Percentiles rank a stretch among this genome's conserved stretches.
Evolutionary conservation across 1,140 invertebrate species (phyloP).

Genomic region (Arion vulgaris): DNA sequence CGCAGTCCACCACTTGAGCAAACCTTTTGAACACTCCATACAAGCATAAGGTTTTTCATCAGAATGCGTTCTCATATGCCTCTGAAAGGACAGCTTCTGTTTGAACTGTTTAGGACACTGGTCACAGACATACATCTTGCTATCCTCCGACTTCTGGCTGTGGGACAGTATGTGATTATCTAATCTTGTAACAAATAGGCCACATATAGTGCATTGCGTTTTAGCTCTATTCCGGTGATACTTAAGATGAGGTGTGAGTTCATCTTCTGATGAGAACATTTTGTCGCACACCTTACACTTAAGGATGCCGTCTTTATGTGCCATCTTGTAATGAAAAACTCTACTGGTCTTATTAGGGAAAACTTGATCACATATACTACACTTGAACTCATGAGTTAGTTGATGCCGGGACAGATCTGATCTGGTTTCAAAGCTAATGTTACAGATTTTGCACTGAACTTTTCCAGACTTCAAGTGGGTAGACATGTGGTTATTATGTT

Average conservation of each 20-base stretch:
- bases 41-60: slow-evolving; percentile 29
- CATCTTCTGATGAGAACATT: slow-evolving; percentile 9
- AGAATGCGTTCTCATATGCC: slow-evolving; percentile 19
- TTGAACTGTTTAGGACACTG: slow-evolving; percentile 22
- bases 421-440: background rate
- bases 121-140: slow-evolving; percentile 11
- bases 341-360: slow-evolving; percentile 26
- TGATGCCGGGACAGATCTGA: slow-evolving; percentile 17
- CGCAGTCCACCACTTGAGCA: slow-evolving; percentile 64
- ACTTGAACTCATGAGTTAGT: slow-evolving; percentile 24
- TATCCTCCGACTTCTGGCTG: background rate
- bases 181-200: background rate
- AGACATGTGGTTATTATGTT: background rate
- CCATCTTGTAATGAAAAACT: slow-evolving; percentile 9
- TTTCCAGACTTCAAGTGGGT: slow-evolving; percentile 7
- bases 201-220: slow-evolving; percentile 23
- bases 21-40: slow-evolving; percentile 36
- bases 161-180: slow-evolving; percentile 29
- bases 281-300: slow-evolving; percentile 15
- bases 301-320: slow-evolving; percentile 13
- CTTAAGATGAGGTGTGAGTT: slow-evolving; percentile 12
- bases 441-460: slow-evolving; percentile 19
- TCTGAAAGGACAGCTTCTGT: slow-evolving; percentile 17
- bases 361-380: slow-evolving; percentile 20
- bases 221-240: background rate